A percentile compares a stretch with the other conserved stretches of the same genome.
Conservation (phyloP, 2,797 vertebrate species). For the Rhinatrema bivittatum region DNA sequence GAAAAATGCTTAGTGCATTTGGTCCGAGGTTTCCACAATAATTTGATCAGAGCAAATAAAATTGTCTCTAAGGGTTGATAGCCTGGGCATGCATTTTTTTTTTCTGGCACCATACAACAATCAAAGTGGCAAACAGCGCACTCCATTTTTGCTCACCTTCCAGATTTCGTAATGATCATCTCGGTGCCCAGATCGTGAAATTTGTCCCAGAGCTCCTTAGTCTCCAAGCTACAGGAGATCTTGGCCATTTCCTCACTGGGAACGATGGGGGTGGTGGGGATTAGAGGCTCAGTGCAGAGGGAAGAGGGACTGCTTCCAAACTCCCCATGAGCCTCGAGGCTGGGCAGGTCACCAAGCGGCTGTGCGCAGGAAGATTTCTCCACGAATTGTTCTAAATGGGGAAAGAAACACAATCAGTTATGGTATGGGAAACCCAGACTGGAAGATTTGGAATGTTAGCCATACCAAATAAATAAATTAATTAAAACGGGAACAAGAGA, state of each 20-base stretch:
- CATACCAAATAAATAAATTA: not conserved
- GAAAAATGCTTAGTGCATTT: too few relatives aligned
- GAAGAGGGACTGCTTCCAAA: conserved; percentile 52
- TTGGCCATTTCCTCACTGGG: conserved; percentile 97
- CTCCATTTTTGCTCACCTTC: conserved; percentile 81
- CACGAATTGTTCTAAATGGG: conserved; percentile 87
- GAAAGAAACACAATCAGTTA: not conserved
- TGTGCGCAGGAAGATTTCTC: conserved; percentile 90
- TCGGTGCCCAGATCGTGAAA: conserved; percentile 95
- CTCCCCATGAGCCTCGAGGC: conserved; percentile 73
- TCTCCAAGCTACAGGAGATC: conserved; percentile 90
- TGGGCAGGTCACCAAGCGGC: conserved; percentile 70
- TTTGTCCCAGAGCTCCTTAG: conserved; percentile 97
- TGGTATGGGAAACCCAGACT: not conserved
- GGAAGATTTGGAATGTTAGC: not conserved
- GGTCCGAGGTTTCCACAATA: too few relatives aligned
- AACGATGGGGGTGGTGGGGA: conserved; percentile 81
- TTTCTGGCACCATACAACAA: too few relatives aligned
- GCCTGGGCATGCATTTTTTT: too few relatives aligned
- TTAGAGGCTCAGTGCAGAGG: conserved; percentile 86
- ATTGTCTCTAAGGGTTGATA: too few relatives aligned
- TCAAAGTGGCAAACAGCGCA: too few relatives aligned
- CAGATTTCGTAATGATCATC: conserved; percentile 98
- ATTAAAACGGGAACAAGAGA: not conserved
- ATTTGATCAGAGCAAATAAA: too few relatives aligned